These are phyloP conservation scores for Penaeus vannamei DNA, from an alignment of 1,140 invertebrate genomes.

Conservation along the genomic window DNA sequence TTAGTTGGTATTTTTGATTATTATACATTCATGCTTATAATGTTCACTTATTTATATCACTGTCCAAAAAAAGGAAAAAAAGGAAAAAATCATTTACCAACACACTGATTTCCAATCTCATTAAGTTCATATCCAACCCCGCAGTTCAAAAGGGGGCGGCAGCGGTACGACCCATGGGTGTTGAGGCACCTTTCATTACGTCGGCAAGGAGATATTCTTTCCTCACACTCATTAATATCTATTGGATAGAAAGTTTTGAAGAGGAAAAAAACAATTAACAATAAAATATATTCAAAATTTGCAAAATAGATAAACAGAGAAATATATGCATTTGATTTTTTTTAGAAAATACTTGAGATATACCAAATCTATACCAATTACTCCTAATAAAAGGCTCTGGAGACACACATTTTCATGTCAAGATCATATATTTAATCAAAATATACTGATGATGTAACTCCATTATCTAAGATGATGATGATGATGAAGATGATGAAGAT, in stretches of 20 bases:
- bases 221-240: constrained; percentile 76
- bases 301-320: no score
- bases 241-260: background rate
- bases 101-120: constrained; percentile 71
- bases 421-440: no score
- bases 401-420: no score
- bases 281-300: no score
- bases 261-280: background rate
- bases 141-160: constrained; percentile 71
- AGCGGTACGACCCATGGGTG: constrained; percentile 75
- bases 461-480: no score
- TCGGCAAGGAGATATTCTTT: constrained; percentile 70
- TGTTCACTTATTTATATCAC: no score
- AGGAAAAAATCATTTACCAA: constrained; percentile 70
- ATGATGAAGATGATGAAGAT: no score
- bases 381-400: no score
- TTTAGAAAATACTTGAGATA: no score
- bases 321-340: no score
- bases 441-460: no score
- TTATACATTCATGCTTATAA: background rate
- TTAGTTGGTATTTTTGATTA: background rate
- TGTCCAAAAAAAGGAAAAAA: background rate
- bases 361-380: no score
- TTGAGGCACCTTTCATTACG: constrained; percentile 75
- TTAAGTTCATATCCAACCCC: constrained; percentile 71